These are phyloP conservation scores for Phyllostomus discolor DNA, from an alignment of 2,113 vertebrate species.

Conservation along the genomic window DNA sequence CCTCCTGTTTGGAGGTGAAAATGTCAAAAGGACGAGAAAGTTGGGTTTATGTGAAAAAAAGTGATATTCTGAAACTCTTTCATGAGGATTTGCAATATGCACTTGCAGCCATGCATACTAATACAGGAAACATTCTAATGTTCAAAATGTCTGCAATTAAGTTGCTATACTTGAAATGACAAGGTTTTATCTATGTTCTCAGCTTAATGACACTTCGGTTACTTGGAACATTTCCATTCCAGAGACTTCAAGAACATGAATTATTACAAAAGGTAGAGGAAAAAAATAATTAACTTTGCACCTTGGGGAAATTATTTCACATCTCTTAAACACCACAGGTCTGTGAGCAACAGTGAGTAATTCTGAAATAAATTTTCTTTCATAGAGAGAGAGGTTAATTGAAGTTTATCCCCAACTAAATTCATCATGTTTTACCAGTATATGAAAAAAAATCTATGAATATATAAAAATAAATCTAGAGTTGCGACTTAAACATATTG, in stretches of 20 bases:
- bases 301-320: neutral
- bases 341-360: neutral
- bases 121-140: neutral
- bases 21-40: neutral
- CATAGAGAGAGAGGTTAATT: neutral
- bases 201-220: neutral
- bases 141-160: slow-evolving; percentile 10
- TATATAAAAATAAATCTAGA: neutral
- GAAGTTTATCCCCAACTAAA: neutral
- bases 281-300: neutral
- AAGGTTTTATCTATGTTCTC: neutral
- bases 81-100: neutral
- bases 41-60: neutral
- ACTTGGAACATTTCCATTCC: neutral
- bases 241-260: neutral
- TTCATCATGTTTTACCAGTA: neutral
- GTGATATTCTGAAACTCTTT: neutral
- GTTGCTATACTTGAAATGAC: neutral
- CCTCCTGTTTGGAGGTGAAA: neutral
- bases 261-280: neutral
- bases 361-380: slow-evolving; percentile 33
- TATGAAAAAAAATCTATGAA: neutral
- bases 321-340: neutral
- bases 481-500: neutral
- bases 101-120: neutral